phyloP scores from a whole-genome alignment of 1,140 invertebrate species.

The Cydia fagiglandana region DNA sequence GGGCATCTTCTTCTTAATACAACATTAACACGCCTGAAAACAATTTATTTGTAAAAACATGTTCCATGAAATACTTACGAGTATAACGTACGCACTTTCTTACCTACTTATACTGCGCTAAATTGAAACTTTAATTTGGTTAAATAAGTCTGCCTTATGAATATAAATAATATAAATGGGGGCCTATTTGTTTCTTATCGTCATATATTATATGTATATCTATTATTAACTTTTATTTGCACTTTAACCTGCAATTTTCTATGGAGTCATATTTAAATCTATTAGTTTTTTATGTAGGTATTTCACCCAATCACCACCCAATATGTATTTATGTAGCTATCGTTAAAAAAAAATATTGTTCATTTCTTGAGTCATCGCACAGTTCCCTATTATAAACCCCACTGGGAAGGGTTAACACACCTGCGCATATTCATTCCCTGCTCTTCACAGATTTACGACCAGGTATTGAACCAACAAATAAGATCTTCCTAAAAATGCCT shows the following conservation, averaged over 20 bases:
- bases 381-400: conserved; percentile 40
- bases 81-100: background rate
- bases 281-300: background rate
- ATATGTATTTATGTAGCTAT: background rate
- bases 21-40: conserved; percentile 60
- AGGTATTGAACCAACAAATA: conserved; percentile 74
- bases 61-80: conserved; percentile 4
- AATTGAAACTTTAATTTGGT: background rate
- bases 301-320: background rate
- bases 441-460: conserved; percentile 69
- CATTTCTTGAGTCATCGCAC: background rate
- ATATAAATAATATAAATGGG: conserved; percentile 26
- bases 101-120: conserved; percentile 1
- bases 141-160: conserved; percentile 36
- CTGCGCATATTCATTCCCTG: conserved; percentile 67
- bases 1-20: conserved; percentile 70
- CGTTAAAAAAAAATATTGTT: background rate
- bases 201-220: background rate
- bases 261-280: no score
- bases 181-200: background rate
- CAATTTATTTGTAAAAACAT: conserved; percentile 48
- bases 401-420: conserved; percentile 68
- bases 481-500: conserved; percentile 70
- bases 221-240: background rate
- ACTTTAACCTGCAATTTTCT: background rate